phyloP scores from a whole-genome alignment of 2,888 invertebrate species.

The Ditula angustiorana region DNA sequence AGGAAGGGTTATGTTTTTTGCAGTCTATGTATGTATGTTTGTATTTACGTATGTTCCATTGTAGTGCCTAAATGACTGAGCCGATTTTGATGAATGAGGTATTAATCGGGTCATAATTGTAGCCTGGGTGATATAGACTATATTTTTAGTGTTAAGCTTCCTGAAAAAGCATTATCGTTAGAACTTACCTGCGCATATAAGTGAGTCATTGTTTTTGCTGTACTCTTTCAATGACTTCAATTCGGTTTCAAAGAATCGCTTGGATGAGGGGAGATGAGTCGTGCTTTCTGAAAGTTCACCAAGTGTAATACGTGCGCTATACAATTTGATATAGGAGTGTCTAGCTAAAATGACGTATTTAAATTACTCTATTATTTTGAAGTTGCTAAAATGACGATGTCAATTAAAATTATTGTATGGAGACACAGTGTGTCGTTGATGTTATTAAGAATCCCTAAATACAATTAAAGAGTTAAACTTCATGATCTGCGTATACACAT shows the following conservation, averaged over 20 bases:
- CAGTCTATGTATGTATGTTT: too few species aligned
- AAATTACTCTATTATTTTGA: neutral
- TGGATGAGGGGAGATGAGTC: neutral
- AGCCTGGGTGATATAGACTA: too few species aligned
- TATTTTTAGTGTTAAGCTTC: neutral
- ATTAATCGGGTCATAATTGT: too few species aligned
- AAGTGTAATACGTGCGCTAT: neutral
- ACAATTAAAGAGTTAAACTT: too few species aligned
- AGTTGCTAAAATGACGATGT: neutral
- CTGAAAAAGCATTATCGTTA: constrained; percentile 7
- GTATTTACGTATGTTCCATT: too few species aligned
- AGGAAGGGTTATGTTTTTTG: too few species aligned
- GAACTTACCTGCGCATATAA: neutral
- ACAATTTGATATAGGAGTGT: neutral
- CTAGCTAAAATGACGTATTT: neutral
- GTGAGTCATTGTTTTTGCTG: constrained; percentile 8
- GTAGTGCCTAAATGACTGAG: too few species aligned
- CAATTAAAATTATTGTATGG: neutral
- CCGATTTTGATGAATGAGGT: too few species aligned
- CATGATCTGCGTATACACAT: constrained; percentile 22
- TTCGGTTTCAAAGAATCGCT: constrained; percentile 11
- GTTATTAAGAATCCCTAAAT: too few species aligned
- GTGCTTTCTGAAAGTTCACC: neutral
- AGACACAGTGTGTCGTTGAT: too few species aligned
- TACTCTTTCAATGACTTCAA: constrained; percentile 11